Base-by-base conservation (phyloP, 2,888 invertebrate genomes). In the Meloe dianella region DNA sequence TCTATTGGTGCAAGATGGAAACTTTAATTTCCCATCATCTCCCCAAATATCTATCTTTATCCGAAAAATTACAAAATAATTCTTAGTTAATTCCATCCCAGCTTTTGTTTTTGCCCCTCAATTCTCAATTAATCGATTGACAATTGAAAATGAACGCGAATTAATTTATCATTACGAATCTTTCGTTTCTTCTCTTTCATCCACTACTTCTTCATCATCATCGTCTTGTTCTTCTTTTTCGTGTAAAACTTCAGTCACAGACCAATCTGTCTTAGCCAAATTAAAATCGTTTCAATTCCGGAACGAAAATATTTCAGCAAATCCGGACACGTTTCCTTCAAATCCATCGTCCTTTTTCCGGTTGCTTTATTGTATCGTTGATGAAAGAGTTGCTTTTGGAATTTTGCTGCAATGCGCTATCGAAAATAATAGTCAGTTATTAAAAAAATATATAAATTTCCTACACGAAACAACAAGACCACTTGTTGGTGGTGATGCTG, bases 401-500 rank as follows among this genome's bases (percentile, higher is more conserved):
- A 10, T 12, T 51, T 9, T 22, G 22, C 51, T 51, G 51, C 51
- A 51, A 12, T 51, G 51, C 51, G 51, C 51, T 51, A 2, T 10
- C 22, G 20, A 51, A 22, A 51, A 22, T 51, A 12, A 17, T 47
- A 20, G 20, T 47, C 9, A 47, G 1, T 20, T 22, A 22, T 51
- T 51, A 9, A 24, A 24, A 51, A 51, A 4, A 22, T 12, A 2
- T 9, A 35, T 35, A 12, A 2, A 35, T 30, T 6, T 30, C 30
- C 27, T 27, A 27, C 2, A 27, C 27, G 27, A 4, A 38, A 38
- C n/a, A 41, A 5, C 59, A 30, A n/a, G 17, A 59, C 60, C 51
- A 64, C 67, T 70, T 70, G 69, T 70, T 67, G 69, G 69, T 64
- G 67, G 38, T 54, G 60, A 60, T 64, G 51, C 56, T 41, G 56